phyloP scores from a whole-genome alignment of 1,140 invertebrate genomes.

The Myzus persicae region DNA sequence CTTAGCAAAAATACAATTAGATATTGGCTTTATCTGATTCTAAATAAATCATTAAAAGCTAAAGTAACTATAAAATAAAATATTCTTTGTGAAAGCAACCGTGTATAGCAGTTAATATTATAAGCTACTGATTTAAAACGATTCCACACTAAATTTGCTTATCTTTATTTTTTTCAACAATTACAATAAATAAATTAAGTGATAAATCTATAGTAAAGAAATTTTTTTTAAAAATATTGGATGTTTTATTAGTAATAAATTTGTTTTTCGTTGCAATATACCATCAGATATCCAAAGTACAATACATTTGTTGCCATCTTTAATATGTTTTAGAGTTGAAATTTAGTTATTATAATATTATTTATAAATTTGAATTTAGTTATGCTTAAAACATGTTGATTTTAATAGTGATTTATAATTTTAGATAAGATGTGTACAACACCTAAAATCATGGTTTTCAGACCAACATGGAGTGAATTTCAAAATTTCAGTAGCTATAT shows the following conservation, averaged over 20 bases:
- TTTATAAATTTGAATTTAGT: not conserved
- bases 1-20: too few relatives aligned
- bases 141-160: too few relatives aligned
- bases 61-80: too few relatives aligned
- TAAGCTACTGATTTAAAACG: too few relatives aligned
- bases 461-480: slow-evolving; percentile 95
- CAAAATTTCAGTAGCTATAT: slow-evolving; percentile 91
- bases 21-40: too few relatives aligned
- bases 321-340: not conserved
- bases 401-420: not conserved
- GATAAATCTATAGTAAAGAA: too few relatives aligned
- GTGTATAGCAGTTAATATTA: too few relatives aligned
- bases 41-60: too few relatives aligned
- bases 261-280: not conserved
- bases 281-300: not conserved
- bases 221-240: not conserved
- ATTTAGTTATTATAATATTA: not conserved
- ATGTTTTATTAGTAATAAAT: not conserved
- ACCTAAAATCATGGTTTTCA: slow-evolving; percentile 86
- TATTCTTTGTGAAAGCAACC: too few relatives aligned
- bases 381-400: not conserved
- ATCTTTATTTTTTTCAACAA: too few relatives aligned
- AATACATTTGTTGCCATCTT: not conserved
- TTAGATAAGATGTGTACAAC: slow-evolving; percentile 17
- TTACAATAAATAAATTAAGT: too few relatives aligned